Conservation (phyloP, 2,888 invertebrate species). For the Chymomyza amoena region DNA sequence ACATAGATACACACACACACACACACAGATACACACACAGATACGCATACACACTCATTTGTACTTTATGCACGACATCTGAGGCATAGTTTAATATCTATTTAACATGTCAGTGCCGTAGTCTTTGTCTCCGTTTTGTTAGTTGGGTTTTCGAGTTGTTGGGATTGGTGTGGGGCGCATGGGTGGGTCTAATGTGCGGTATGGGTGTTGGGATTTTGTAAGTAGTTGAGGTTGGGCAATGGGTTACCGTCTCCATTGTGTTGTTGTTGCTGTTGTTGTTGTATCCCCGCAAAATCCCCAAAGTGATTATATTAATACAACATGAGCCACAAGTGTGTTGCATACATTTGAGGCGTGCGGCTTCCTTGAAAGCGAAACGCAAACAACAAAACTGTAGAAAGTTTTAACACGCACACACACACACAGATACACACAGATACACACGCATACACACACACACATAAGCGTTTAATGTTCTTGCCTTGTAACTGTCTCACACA, state of each 20-base stretch:
- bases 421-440: neutral
- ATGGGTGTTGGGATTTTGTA: too few species aligned
- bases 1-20: neutral
- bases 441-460: neutral
- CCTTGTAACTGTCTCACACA: neutral
- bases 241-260: constrained; percentile 22
- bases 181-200: too few species aligned
- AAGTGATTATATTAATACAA: constrained; percentile 74
- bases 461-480: constrained; percentile 21
- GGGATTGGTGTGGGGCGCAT: too few species aligned
- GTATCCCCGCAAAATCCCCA: constrained; percentile 60
- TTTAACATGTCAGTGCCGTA: constrained; percentile 62
- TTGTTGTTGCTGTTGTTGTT: constrained; percentile 13
- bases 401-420: constrained; percentile 33
- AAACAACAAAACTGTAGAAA: constrained; percentile 11
- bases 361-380: neutral
- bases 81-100: constrained; percentile 65
- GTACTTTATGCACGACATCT: constrained; percentile 13
- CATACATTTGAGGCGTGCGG: constrained; percentile 47
- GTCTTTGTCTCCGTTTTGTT: neutral
- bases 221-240: too few species aligned
- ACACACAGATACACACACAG: neutral
- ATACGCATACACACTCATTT: neutral
- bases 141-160: neutral
- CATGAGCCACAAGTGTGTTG: constrained; percentile 69